Base-by-base conservation (phyloP, 2,113 vertebrate genomes). In the Pluvialis apricaria region DNA sequence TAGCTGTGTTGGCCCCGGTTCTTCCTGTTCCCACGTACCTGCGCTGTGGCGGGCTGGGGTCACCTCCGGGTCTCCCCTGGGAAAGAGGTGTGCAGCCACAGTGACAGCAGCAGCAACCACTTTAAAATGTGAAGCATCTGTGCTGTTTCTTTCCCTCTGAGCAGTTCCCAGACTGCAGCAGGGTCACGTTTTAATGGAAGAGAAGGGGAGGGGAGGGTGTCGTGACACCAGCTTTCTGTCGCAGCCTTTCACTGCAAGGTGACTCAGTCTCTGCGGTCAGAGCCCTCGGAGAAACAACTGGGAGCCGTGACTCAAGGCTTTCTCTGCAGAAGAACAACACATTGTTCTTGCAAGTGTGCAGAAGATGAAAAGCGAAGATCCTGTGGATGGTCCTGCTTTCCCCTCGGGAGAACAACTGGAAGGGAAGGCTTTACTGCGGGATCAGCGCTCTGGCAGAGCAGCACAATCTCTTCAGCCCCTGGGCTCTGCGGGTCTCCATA, bases 1-100 rank as follows among this genome's bases (percentile, higher is more conserved):
- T 42, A 44, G 3, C 79, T 86, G 54, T 15, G 1, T 42, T 73
- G 16, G 42, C 45, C 19, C n/a, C 57, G 47, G 17, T 55, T 86
- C 58, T 52, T 91, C 61, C 65, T 8, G 4, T 34, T 32, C 22
- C 38, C 0, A 0, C 0, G 2, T 42, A 11, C 28, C 28, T 26
- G 26, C 1, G 4, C 62, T 68, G 7, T 52, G 34, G 13, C 3
- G 2, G 64, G 58, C 60, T 79, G 34, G 34, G 3, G 20, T 69
- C 52, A 16, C 38, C 40, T 44, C 40, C 13, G 34, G 36, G 2
- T 68, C 75, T 88, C 13, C 4, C n/a, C 44, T 54, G 71, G n/a
- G 31, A 75, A 79, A n/a, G 71, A 58, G 42, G 28, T 52, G 31
- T 25, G 20, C 21, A 64, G 24, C 3, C 1, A 25, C 2, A 8